These are phyloP conservation scores for Rallus limicola DNA, from an alignment of 2,113 vertebrate species.

Conservation along the genomic window DNA sequence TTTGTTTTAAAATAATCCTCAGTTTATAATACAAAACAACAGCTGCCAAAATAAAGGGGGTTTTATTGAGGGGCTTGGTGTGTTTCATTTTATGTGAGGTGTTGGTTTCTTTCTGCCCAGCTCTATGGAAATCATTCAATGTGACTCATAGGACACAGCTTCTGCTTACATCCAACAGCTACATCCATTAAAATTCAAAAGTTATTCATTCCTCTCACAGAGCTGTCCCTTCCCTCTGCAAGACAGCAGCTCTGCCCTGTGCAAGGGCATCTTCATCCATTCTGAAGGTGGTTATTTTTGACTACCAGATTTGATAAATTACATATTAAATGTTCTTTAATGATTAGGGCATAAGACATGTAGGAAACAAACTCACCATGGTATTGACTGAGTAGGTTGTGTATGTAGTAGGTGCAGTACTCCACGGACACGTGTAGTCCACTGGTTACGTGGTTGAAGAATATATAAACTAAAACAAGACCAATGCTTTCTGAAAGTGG, in stretches of 20 bases:
- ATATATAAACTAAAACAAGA: background rate
- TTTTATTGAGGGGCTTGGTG: fast-evolving
- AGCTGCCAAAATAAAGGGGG: background rate
- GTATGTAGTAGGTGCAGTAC: background rate
- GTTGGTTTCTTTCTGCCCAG: background rate
- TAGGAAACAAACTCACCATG: background rate
- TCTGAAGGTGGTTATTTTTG: background rate
- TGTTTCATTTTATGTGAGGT: background rate
- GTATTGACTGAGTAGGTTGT: background rate
- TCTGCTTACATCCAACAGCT: background rate
- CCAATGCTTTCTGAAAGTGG: background rate
- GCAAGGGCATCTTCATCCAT: background rate
- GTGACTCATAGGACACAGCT: fast-evolving
- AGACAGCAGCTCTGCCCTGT: background rate
- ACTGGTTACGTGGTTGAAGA: background rate
- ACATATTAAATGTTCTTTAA: background rate
- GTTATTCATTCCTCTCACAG: background rate
- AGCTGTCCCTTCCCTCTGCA: background rate
- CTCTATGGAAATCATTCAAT: background rate
- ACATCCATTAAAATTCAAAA: background rate
- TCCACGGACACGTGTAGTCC: fast-evolving
- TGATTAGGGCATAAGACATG: background rate
- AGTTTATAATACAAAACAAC: fast-evolving
- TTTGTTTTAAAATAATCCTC: background rate
- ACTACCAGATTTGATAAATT: background rate